phyloP scores from a whole-genome alignment of 2,113 vertebrate genomes.

The Cephalopterus ornatus region DNA sequence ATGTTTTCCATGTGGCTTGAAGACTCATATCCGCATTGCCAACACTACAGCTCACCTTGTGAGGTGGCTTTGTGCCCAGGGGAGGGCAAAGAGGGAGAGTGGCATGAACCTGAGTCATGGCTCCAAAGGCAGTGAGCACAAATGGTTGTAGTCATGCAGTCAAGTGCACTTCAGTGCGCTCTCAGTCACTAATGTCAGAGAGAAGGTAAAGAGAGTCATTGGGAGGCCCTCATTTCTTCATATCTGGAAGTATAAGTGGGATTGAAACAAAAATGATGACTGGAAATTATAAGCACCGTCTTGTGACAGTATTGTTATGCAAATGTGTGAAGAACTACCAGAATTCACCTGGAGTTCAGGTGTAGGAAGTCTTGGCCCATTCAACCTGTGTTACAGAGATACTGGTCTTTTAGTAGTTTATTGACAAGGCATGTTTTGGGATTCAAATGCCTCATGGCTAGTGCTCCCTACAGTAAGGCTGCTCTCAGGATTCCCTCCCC shows the following conservation, averaged over 20 bases:
- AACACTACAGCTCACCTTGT: rapidly evolving
- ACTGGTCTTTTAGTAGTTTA: neutral
- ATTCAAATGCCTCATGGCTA: neutral
- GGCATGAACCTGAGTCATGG: neutral
- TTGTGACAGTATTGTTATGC: neutral
- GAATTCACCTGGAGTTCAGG: neutral
- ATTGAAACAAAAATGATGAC: neutral
- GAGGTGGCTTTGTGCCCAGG: neutral
- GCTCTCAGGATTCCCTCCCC: neutral
- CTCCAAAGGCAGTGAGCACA: neutral
- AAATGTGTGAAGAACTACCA: neutral
- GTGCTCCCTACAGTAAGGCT: neutral
- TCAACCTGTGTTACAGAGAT: neutral
- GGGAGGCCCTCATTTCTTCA: neutral
- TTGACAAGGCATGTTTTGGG: neutral
- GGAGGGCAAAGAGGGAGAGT: neutral
- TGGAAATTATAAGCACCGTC: neutral
- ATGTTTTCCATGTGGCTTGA: neutral
- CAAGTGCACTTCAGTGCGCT: neutral
- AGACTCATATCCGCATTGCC: neutral
- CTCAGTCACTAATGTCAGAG: neutral
- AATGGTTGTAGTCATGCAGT: neutral
- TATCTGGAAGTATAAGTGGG: neutral
- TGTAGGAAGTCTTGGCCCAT: neutral
- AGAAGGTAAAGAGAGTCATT: neutral